These are phyloP conservation scores for Sebastes itinus DNA, from an alignment of 2,797 vertebrate species.

Conservation along the genomic window DNA sequence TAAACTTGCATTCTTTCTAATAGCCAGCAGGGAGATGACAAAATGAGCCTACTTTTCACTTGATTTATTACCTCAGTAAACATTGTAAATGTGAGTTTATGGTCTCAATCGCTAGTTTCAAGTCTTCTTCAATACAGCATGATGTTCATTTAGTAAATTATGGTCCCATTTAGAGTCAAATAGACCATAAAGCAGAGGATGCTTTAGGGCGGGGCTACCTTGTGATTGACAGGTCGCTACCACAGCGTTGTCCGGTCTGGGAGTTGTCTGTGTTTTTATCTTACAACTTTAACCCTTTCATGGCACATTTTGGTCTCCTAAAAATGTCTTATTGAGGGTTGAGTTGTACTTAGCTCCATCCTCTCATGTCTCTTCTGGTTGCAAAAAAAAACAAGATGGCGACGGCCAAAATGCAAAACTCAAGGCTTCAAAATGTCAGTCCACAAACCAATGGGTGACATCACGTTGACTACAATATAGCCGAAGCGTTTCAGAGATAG, in stretches of 20 bases:
- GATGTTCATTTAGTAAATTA: not conserved
- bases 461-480: too few relatives aligned
- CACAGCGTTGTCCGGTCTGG: not conserved
- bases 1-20: not conserved
- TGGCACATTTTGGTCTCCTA: too few relatives aligned
- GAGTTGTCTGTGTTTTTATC: too few relatives aligned
- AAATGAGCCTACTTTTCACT: not conserved
- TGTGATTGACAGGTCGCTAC: not conserved
- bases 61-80: not conserved
- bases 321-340: too few relatives aligned
- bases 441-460: too few relatives aligned
- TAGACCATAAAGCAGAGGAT: not conserved
- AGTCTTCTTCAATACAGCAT: not conserved
- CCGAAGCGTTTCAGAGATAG: too few relatives aligned
- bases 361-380: too few relatives aligned
- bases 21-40: not conserved
- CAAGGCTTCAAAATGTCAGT: too few relatives aligned
- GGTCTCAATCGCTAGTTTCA: not conserved
- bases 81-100: not conserved
- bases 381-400: too few relatives aligned
- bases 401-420: too few relatives aligned
- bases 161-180: not conserved
- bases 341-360: too few relatives aligned
- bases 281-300: too few relatives aligned
- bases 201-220: not conserved